Conservation (phyloP, 2,797 vertebrate species). For the Esox lucius region DNA sequence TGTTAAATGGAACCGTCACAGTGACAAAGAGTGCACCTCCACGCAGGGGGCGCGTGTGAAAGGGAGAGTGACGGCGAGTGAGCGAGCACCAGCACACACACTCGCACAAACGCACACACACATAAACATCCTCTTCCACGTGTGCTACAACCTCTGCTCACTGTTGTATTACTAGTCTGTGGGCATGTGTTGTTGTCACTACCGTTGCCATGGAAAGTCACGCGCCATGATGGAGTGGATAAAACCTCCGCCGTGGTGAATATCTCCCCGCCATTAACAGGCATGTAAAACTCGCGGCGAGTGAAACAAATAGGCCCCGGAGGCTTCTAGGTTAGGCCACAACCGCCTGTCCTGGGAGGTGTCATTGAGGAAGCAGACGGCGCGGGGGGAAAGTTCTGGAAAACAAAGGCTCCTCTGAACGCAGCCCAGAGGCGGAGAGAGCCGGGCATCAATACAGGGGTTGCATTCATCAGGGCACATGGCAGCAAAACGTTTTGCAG, state of each 20-base stretch:
- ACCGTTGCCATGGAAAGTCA: conserved; percentile 48
- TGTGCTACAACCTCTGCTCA: conserved; percentile 28
- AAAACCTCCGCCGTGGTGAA: conserved; percentile 36
- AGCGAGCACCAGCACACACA: background rate
- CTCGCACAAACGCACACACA: conserved; percentile 8
- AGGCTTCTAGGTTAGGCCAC: conserved; percentile 28
- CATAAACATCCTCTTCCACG: background rate
- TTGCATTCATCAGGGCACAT: background rate
- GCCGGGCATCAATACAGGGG: conserved; percentile 27
- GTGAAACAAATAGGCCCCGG: conserved; percentile 59
- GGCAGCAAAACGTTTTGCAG: background rate
- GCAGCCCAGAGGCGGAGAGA: background rate
- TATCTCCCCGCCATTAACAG: conserved; percentile 45
- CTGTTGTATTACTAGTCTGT: conserved; percentile 51
- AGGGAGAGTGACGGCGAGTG: conserved; percentile 22
- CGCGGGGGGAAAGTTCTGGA: conserved; percentile 23
- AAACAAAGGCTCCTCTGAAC: conserved; percentile 46
- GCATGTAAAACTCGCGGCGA: conserved; percentile 53
- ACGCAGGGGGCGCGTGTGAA: conserved; percentile 34
- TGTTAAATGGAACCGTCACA: conserved; percentile 70
- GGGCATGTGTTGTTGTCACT: conserved; percentile 48
- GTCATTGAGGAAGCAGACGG: conserved; percentile 44
- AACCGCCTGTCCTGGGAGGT: conserved; percentile 21
- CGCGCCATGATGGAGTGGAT: conserved; percentile 46
- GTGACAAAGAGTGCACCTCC: conserved; percentile 67